Conservation (phyloP, 92 coral and sea anemone species). For the Scolanthus callimorphus region DNA sequence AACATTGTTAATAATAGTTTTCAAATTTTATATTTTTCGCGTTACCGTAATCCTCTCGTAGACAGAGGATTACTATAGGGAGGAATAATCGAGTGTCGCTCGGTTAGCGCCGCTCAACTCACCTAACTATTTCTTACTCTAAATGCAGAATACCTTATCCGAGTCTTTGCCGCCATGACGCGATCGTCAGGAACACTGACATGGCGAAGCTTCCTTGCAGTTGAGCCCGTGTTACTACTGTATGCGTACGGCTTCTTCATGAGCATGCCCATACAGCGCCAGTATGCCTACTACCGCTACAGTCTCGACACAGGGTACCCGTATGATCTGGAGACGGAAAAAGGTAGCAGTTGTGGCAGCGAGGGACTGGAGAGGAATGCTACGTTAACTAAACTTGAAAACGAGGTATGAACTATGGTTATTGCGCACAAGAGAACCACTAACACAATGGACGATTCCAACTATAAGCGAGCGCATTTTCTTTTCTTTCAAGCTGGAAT, state of each 20-base stretch:
- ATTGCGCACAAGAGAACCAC: constrained; percentile 62
- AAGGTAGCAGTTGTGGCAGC: constrained; percentile 8
- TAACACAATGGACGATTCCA: no score
- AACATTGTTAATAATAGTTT: no score
- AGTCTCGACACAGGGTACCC: constrained; percentile 66
- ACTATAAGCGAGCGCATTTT: no score
- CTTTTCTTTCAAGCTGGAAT: no score
- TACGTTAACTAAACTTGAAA: constrained; percentile 46
- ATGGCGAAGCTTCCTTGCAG: constrained; percentile 57
- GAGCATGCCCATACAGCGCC: constrained; percentile 57
- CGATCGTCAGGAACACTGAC: constrained; percentile 11
- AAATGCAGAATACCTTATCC: no score
- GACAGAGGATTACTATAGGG: no score
- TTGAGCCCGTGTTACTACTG: constrained; percentile 76
- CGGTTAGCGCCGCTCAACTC: no score
- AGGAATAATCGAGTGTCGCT: no score
- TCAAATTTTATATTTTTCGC: no score
- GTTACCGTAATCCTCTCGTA: no score
- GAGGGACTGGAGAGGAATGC: constrained; percentile 14
- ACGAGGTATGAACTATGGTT: constrained; percentile 54
- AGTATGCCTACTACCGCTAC: constrained; percentile 50
- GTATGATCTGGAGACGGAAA: constrained; percentile 24
- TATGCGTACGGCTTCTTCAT: constrained; percentile 71
- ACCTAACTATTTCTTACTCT: no score
- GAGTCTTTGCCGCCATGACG: no score